Base-by-base conservation (phyloP, 2,113 vertebrate species). In the Gallinago undulata region DNA sequence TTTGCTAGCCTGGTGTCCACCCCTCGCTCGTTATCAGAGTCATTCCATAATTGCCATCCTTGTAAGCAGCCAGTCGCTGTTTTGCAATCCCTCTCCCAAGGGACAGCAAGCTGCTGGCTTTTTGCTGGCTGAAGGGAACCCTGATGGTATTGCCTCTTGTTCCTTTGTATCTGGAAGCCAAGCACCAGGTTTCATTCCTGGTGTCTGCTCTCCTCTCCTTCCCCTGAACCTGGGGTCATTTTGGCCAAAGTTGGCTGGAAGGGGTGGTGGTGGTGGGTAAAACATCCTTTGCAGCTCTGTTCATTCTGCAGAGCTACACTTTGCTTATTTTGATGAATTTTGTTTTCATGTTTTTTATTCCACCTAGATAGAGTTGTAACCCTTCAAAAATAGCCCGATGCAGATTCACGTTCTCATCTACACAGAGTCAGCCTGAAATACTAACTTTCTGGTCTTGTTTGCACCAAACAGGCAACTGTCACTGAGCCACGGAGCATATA, bases 1-100 rank as follows among this genome's bases (percentile, higher is more conserved):
- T 14, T 51, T 4, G 0, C 31, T 18, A 30, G 24, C 67, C 45
- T 25, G 17, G 21, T 11, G 17, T 25, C 41, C 22, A 11, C 4
- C 51, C 6, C 11, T 64, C 22, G 23, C 57, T 79, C 22, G 0
- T 51, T 43, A 16, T 5, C 39, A 45, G 43, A 22, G 31, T 37
- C 5, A 5, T 22, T n/a, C 68, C 27, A 2, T 53, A 41, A 55
- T 25, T 81, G n/a, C 30, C 57, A 17, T 25, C 1, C 0, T 19
- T 33, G 57, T 23, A 69, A 39, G 33, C 2, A 3, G 73, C 19
- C 5, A 18, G 81, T 33, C 2, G 2, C 31, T 0, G 0, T 9
- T 27, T 60, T 51, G 39, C 63, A 45, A 1, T 10, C 30, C 35
- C 70, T 51, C 55, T 86, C 56, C 24, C 27, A 30, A 25, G 60